Conservation (phyloP, 2,113 vertebrate genomes). For the Ursus arctos region DNA sequence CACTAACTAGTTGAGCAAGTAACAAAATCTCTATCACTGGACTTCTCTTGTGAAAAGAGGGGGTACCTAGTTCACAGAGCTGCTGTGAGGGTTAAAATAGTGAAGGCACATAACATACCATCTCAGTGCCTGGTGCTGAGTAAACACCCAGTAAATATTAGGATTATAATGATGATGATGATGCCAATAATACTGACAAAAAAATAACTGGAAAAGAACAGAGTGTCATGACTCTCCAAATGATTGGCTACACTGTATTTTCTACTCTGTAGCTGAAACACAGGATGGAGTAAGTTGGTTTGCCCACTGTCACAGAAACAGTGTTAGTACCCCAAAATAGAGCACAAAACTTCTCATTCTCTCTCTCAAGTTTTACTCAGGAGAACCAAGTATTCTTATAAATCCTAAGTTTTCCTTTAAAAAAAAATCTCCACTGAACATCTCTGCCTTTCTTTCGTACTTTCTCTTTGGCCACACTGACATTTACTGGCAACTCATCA, state of each 20-base stretch:
- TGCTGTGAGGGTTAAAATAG: background rate
- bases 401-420: slow-evolving; percentile 24
- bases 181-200: background rate
- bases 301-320: background rate
- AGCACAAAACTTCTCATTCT: slow-evolving; percentile 23
- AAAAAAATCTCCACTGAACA: slow-evolving; percentile 18
- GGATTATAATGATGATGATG: slow-evolving; percentile 5
- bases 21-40: background rate
- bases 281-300: background rate
- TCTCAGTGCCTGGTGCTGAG: background rate
- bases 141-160: background rate
- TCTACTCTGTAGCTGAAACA: background rate
- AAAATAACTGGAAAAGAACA: slow-evolving; percentile 31
- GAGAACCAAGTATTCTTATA: background rate
- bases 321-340: background rate
- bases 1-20: background rate
- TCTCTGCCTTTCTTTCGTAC: background rate
- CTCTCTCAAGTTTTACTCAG: slow-evolving; percentile 8
- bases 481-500: background rate
- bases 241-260: background rate
- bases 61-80: background rate
- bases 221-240: background rate
- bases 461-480: background rate
- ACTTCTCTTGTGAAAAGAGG: slow-evolving; percentile 33
- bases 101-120: background rate